Evolutionary conservation across 1,140 invertebrate genomes (phyloP).

Genomic region (Drosophila pseudoananassae): DNA sequence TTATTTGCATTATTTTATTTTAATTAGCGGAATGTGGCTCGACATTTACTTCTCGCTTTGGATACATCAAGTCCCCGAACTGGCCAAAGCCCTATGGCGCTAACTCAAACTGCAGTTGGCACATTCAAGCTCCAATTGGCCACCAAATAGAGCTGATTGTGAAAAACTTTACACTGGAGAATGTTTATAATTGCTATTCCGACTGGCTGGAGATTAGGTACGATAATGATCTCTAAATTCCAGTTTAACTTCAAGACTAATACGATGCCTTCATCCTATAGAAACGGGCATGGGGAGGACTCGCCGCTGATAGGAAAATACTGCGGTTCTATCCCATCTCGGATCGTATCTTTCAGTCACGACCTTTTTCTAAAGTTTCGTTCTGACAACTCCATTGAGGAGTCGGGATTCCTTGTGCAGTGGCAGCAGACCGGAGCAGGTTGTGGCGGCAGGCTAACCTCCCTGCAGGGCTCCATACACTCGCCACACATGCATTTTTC

Average conservation of each 20-base stretch:
- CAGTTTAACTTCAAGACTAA: neutral
- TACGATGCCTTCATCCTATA: slow-evolving; percentile 3
- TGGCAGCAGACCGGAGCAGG: slow-evolving; percentile 88
- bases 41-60: slow-evolving; percentile 87
- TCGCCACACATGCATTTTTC: slow-evolving; percentile 92
- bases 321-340: slow-evolving; percentile 88
- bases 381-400: slow-evolving; percentile 85
- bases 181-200: slow-evolving; percentile 85
- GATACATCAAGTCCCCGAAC: slow-evolving; percentile 87
- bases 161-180: slow-evolving; percentile 89
- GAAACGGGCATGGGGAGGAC: slow-evolving; percentile 85
- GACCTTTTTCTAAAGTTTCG: slow-evolving; percentile 89
- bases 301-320: slow-evolving; percentile 89
- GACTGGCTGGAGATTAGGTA: slow-evolving; percentile 93
- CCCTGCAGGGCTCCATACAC: slow-evolving; percentile 88
- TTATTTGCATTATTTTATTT: neutral
- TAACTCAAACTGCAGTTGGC: slow-evolving; percentile 90
- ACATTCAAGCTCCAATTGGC: slow-evolving; percentile 88
- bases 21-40: slow-evolving; percentile 88
- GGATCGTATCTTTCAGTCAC: slow-evolving; percentile 89
- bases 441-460: slow-evolving; percentile 91
- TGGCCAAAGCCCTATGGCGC: slow-evolving; percentile 89
- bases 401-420: slow-evolving; percentile 87
- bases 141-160: slow-evolving; percentile 90
- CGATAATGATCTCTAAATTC: neutral